phyloP scores from a whole-genome alignment of 2,113 vertebrate genomes.

The Typhlomys cinereus region DNA sequence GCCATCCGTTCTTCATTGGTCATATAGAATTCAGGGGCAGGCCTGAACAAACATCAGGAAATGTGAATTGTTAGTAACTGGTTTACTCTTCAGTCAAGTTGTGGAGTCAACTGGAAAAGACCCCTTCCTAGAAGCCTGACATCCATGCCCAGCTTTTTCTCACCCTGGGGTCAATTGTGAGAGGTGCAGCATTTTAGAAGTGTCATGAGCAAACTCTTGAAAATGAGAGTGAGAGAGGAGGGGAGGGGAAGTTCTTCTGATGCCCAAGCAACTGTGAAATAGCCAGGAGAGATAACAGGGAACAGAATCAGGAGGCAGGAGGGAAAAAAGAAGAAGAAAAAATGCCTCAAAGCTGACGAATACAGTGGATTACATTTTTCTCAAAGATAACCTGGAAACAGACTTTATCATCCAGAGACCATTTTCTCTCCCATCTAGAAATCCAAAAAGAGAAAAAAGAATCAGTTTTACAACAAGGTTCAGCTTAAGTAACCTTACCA shows the following conservation, averaged over 20 bases:
- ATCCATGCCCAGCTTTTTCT: background rate
- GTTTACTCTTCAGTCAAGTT: background rate
- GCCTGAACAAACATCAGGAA: background rate
- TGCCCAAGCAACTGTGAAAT: slow-evolving; percentile 67
- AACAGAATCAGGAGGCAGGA: slow-evolving; percentile 44
- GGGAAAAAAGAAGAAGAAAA: background rate
- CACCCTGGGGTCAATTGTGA: background rate
- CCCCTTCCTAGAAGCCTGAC: background rate
- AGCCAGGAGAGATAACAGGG: slow-evolving; percentile 69
- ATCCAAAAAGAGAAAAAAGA: slow-evolving; percentile 49
- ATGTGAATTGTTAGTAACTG: background rate
- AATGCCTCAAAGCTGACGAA: slow-evolving; percentile 58
- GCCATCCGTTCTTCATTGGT: background rate
- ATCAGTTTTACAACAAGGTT: slow-evolving; percentile 60
- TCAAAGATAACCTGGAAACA: slow-evolving; percentile 74
- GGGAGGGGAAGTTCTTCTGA: slow-evolving; percentile 10
- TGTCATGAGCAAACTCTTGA: background rate
- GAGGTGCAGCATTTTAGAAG: slow-evolving; percentile 23
- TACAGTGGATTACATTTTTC: slow-evolving; percentile 69
- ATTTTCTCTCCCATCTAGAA: slow-evolving; percentile 74
- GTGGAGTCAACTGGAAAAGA: background rate
- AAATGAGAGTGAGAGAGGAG: background rate
- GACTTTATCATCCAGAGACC: slow-evolving; percentile 73
- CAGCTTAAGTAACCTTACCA: slow-evolving; percentile 73
- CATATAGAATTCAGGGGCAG: background rate